A percentile compares a stretch with the other conserved stretches of the same genome.
Conservation (phyloP, 2,797 vertebrate species). For the Manis pentadactyla region DNA sequence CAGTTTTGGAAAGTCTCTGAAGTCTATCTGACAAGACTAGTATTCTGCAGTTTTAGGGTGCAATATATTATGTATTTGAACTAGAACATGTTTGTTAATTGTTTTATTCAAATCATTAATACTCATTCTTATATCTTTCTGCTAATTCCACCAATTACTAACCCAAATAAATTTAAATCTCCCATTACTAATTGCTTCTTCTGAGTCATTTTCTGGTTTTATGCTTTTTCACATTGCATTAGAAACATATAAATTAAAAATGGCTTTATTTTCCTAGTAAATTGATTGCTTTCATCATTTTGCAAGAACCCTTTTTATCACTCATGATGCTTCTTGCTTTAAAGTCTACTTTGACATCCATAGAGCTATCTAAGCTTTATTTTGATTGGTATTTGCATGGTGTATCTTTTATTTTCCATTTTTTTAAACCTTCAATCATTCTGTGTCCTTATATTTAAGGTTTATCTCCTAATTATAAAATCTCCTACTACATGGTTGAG, state of each 20-base stretch:
- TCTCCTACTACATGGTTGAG: neutral
- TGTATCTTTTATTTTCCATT: neutral
- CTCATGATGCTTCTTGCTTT: neutral
- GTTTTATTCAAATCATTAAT: neutral
- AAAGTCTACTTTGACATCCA: neutral
- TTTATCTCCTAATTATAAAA: neutral
- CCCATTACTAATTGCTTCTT: neutral
- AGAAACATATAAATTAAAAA: neutral
- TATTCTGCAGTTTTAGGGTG: neutral
- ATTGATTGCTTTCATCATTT: neutral
- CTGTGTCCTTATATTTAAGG: neutral
- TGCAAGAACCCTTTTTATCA: neutral
- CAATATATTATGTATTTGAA: too few relatives aligned
- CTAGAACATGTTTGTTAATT: neutral
- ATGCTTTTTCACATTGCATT: neutral
- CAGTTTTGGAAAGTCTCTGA: neutral
- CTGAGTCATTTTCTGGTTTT: neutral
- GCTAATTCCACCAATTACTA: neutral
- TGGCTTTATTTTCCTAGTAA: neutral
- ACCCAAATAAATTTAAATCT: neutral
- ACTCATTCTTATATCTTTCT: neutral
- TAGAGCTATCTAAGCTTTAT: neutral
- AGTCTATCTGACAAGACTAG: neutral
- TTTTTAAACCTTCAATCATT: neutral
- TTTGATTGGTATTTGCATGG: neutral